Conservation (phyloP, 2,113 vertebrate genomes). For the Scartelaos histophorus region DNA sequence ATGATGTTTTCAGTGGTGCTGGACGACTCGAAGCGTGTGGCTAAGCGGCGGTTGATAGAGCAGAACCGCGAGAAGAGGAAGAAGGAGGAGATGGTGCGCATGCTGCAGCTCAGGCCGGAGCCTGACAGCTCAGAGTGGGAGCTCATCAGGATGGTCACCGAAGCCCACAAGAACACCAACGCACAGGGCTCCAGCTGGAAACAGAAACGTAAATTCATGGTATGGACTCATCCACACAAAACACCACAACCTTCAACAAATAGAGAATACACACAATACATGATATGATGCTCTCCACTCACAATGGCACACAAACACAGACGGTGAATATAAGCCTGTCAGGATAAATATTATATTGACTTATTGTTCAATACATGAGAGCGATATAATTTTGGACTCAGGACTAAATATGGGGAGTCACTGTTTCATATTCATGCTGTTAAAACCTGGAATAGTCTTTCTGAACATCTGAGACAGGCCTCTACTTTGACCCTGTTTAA, state of each 20-base stretch:
- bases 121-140: conserved; percentile 92
- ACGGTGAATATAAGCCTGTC: not conserved
- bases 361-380: no score
- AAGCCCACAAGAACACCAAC: conserved; percentile 94
- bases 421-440: no score
- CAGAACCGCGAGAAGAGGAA: conserved; percentile 92
- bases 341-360: no score
- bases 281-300: not conserved
- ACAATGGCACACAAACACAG: not conserved
- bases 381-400: no score
- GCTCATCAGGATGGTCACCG: conserved; percentile 89
- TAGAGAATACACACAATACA: not conserved
- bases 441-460: no score
- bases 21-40: conserved; percentile 93
- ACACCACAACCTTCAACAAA: not conserved
- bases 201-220: conserved; percentile 98
- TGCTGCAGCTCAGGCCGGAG: conserved; percentile 88
- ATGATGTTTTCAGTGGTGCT: conserved; percentile 85
- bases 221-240: conserved; percentile 39
- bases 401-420: no score
- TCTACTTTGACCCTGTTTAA: no score
- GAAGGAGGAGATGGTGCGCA: conserved; percentile 93
- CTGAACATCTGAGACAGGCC: no score
- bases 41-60: conserved; percentile 96
- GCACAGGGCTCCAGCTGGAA: conserved; percentile 98